Conservation (phyloP, 2,888 invertebrate species). For the Hydraecia micacea region DNA sequence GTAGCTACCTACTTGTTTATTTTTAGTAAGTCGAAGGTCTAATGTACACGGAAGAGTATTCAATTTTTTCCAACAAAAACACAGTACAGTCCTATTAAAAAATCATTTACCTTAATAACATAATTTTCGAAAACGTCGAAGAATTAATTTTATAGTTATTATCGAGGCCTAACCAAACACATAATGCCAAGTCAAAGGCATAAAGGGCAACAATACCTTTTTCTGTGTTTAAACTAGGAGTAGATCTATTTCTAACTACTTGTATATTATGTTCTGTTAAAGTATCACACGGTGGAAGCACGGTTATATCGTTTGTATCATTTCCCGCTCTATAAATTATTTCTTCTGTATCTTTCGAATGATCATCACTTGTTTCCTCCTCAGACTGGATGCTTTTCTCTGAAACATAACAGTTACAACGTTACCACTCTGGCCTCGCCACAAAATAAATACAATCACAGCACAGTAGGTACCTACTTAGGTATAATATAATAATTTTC, state of each 20-base stretch:
- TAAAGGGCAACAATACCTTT: slow-evolving; percentile 69
- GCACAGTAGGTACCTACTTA: background rate
- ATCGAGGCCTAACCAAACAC: slow-evolving; percentile 18
- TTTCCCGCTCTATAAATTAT: slow-evolving; percentile 68
- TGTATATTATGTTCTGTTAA: slow-evolving; percentile 77
- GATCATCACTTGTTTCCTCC: slow-evolving; percentile 62
- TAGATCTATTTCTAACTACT: slow-evolving; percentile 82
- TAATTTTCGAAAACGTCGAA: background rate
- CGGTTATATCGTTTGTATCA: slow-evolving; percentile 73
- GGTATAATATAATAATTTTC: background rate
- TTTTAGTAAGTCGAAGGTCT: background rate
- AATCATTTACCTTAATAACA: slow-evolving; percentile 27
- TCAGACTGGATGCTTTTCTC: slow-evolving; percentile 76
- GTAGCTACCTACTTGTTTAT: slow-evolving; percentile 3
- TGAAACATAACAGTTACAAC: slow-evolving; percentile 66
- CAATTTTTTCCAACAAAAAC: background rate
- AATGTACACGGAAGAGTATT: background rate
- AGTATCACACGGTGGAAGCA: slow-evolving; percentile 85
- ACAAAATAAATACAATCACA: slow-evolving; percentile 3
- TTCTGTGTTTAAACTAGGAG: slow-evolving; percentile 71
- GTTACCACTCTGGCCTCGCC: background rate
- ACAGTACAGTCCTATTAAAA: background rate
- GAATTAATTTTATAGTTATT: background rate
- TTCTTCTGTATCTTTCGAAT: slow-evolving; percentile 60
- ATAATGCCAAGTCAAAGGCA: slow-evolving; percentile 32